Evolutionary conservation across 2,797 vertebrate genomes (phyloP).

Genomic region (Aythya fuligula): DNA sequence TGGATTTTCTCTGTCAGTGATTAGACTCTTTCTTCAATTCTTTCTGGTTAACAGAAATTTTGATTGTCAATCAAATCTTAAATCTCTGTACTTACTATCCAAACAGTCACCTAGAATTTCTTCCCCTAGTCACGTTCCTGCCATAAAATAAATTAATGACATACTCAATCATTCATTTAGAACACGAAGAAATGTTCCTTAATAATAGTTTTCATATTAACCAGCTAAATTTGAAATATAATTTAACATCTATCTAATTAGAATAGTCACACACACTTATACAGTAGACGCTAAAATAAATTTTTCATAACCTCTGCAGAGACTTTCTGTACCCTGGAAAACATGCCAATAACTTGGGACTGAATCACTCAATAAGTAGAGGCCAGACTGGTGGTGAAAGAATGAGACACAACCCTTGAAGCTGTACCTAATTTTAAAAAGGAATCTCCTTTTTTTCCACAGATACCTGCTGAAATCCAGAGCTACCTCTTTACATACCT

Average conservation of each 20-base stretch:
- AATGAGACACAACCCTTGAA: neutral
- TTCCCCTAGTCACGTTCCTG: slow-evolving; percentile 53
- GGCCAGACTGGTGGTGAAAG: neutral
- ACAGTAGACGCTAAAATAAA: slow-evolving; percentile 2
- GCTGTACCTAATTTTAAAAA: neutral
- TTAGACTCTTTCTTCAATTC: slow-evolving; percentile 47
- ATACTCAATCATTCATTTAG: slow-evolving; percentile 56
- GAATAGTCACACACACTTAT: neutral
- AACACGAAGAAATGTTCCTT: slow-evolving; percentile 25
- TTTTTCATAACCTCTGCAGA: neutral
- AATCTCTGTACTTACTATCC: slow-evolving; percentile 46
- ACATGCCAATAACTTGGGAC: neutral
- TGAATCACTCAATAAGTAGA: neutral
- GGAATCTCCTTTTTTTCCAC: neutral
- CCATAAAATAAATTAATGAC: slow-evolving; percentile 62
- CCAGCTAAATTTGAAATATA: slow-evolving; percentile 45
- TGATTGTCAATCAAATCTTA: slow-evolving; percentile 68
- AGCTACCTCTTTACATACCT: neutral
- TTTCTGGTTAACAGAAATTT: slow-evolving; percentile 61
- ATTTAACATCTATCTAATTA: slow-evolving; percentile 34
- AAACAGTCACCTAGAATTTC: slow-evolving; percentile 63
- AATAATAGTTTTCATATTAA: slow-evolving; percentile 52
- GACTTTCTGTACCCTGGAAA: neutral
- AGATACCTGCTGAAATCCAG: neutral
- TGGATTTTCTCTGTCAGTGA: slow-evolving; percentile 49